Evolutionary conservation across 2,113 vertebrate species (phyloP), one percentile per base, ranked within the genome.

Genomic region (Seriola quinqueradiata): DNA sequence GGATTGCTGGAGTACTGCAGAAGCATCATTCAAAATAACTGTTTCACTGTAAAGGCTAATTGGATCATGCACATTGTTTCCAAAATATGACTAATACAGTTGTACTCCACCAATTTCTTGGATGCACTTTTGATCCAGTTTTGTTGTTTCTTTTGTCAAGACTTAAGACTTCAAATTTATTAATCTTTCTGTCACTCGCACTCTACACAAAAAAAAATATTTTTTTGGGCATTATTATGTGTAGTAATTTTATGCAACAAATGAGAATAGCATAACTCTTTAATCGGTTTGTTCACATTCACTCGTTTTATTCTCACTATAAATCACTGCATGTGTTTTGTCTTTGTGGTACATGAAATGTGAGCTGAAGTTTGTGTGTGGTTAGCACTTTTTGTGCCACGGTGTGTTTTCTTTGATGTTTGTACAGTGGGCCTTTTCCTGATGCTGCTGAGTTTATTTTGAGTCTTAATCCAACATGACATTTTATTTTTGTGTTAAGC

Each of bases 371-470:
- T 50, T 70, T 65, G 25, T 21, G 11, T 36, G 21, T 7, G 9
- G 12, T 12, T 66, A 63, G 74, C 25, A n/a, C 40, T 50, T 61
- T 36, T 32, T 16, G 59, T 77, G 75, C 54, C 77, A 69, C 42
- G 36, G 40, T 42, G 19, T 36, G 16, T 57, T 60, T 67, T 64
- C 3, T 60, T 57, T 57, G 11, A 21, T 65, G 4, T 74, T 70
- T 83, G 40, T 58, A 75, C 48, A 71, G 42, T 82, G 64, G 66
- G 86, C 48, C 12, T 61, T 70, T 83, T 84, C 14, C 23, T 60
- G 44, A 73, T 87, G 81, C 86, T 90, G 87, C 86, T 85, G 46
- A 88, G 23, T 65, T 70, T 3, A 77, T 81, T 52, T 90, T 3
- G 64, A 66, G 40, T 83, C 59, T 71, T 87, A 78, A 74, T 75